Base-by-base conservation (phyloP, 2,113 vertebrate genomes). In the Meleagris gallopavo region DNA sequence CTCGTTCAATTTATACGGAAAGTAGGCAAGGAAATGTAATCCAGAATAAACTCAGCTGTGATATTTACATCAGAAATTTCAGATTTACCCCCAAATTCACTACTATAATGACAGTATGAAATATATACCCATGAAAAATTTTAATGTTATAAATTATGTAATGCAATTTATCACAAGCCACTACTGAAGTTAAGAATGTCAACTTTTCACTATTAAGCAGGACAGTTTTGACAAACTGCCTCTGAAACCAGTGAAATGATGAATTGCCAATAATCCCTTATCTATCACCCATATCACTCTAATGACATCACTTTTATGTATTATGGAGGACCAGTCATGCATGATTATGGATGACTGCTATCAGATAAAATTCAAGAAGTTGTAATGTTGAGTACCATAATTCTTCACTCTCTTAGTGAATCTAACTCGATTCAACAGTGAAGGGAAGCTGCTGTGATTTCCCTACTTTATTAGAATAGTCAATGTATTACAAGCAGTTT, bases 201-300 rank as follows among this genome's bases (percentile, higher is more conserved):
- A 84, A 65, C 6, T 86, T 86, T 19, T 41, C 90, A 83, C 81
- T 75, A 64, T 55, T 69, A 65, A 90, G 57, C n/a, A 65, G 3
- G 60, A 45, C 25, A 54, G 62, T 41, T 92, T 64, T 94, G 83
- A 84, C 27, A 92, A 94, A 79, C 32, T 79, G 74, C 16, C 69
- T 10, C 2, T 89, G 40, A 90, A 92, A 82, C 8, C 21, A 32
- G n/a, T 70, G 66, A 74, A 79, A 95, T 73, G 40, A 84, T 58
- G 40, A 74, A 92, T 81, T 84, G n/a, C 34, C 87, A 84, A 46
- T 93, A 92, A 83, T 83, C 45, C 29, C 29, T 76, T 76, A 41
- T 78, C 48, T 90, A 55, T 66, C 78, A 87, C 50, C 85, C 91
- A 75, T 62, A 89, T 89, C 66, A 83, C 36, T 92, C 41, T 29